Evolutionary conservation across 1,140 invertebrate genomes (phyloP).

Genomic region (Melipona quadrifasciata): DNA sequence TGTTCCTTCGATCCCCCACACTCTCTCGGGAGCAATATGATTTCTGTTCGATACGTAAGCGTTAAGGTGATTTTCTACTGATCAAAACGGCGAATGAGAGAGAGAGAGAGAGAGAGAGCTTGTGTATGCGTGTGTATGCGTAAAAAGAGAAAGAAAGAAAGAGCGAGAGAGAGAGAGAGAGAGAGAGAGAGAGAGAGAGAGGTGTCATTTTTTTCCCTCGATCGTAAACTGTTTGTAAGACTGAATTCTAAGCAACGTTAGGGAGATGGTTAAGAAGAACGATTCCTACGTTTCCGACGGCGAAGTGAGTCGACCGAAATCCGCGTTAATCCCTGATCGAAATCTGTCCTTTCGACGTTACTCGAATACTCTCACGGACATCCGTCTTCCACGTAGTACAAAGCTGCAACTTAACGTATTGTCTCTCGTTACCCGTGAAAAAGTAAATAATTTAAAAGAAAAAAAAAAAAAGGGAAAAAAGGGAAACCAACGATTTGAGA

Average conservation of each 20-base stretch:
- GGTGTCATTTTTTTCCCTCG: not conserved
- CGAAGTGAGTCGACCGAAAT: not conserved
- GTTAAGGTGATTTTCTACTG: constrained; percentile 41
- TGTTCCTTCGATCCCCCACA: constrained; percentile 45
- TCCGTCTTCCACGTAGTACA: constrained; percentile 79
- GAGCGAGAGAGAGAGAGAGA: no score
- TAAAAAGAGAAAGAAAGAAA: not conserved
- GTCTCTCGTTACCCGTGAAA: constrained; percentile 52
- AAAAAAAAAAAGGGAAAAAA: not conserved
- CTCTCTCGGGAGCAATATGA: constrained; percentile 53
- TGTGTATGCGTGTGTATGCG: not conserved
- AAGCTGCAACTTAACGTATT: constrained; percentile 63
- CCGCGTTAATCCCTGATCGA: constrained; percentile 31
- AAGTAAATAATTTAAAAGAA: constrained; percentile 47
- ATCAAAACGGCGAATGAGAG: constrained; percentile 9
- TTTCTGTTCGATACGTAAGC: constrained; percentile 41
- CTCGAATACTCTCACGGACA: constrained; percentile 57
- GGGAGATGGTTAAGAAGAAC: not conserved
- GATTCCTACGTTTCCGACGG: constrained; percentile 9
- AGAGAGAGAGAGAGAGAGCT: not conserved
- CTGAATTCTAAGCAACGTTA: constrained; percentile 26
- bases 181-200: no score
- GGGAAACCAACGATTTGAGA: constrained; percentile 2
- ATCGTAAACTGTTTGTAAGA: constrained; percentile 40
- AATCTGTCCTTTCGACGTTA: constrained; percentile 49